Evolutionary conservation across 2,113 vertebrate genomes (phyloP).

Genomic region (Smithornis capensis): DNA sequence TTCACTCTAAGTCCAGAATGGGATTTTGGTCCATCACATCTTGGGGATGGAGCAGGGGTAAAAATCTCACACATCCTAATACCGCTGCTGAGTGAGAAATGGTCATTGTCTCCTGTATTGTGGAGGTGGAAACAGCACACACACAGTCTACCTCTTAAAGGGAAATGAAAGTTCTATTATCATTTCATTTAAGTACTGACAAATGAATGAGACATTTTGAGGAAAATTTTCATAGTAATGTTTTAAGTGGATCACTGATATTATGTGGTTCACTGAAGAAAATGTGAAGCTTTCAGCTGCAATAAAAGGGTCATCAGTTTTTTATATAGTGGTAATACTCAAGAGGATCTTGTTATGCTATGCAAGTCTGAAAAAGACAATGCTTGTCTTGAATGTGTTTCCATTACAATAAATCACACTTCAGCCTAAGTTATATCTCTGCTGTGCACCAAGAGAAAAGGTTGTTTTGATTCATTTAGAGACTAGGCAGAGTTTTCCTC

Average conservation of each 20-base stretch:
- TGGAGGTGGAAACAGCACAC: not conserved
- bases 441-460: not conserved
- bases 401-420: not conserved
- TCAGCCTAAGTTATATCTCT: not conserved
- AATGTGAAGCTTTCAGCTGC: not conserved
- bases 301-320: not conserved
- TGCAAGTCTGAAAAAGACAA: not conserved
- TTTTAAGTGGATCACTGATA: not conserved
- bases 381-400: not conserved
- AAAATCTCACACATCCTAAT: not conserved
- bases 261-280: not conserved
- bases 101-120: not conserved
- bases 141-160: not conserved
- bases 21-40: not conserved
- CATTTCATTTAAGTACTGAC: accelerated
- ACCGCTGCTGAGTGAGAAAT: not conserved
- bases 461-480: not conserved
- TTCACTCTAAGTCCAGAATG: not conserved
- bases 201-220: not conserved
- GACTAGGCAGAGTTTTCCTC: not conserved
- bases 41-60: no score
- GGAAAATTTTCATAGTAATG: not conserved
- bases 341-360: not conserved
- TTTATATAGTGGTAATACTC: not conserved
- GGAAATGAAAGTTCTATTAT: not conserved